Evolutionary conservation across 2,113 vertebrate species (phyloP).

Genomic region (Corythaixoides concolor): DNA sequence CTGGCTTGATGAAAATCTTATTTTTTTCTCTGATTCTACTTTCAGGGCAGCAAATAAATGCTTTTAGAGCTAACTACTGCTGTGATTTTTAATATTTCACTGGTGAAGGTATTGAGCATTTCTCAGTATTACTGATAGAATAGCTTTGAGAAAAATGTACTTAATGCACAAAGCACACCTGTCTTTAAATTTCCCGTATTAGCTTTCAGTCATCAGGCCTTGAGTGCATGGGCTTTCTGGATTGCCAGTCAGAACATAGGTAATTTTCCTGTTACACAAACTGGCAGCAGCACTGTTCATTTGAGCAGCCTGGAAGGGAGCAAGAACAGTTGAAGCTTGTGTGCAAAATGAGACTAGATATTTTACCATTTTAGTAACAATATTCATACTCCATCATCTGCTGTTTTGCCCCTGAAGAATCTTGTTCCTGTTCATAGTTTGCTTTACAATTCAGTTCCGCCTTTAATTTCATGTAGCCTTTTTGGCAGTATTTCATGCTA

Average conservation of each 20-base stretch:
- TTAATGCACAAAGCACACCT: not conserved
- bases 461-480: not conserved
- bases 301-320: not conserved
- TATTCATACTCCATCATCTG: not conserved
- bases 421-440: not conserved
- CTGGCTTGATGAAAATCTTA: not conserved
- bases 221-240: not conserved
- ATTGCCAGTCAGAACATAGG: not conserved
- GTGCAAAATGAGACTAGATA: not conserved
- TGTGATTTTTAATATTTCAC: not conserved
- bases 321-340: not conserved
- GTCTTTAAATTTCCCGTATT: not conserved
- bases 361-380: not conserved
- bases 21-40: not conserved
- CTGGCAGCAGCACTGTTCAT: not conserved
- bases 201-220: not conserved
- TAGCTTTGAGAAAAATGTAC: not conserved
- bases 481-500: not conserved
- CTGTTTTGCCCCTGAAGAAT: not conserved
- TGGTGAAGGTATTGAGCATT: not conserved
- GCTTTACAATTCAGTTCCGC: not conserved
- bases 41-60: not conserved
- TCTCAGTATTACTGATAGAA: not conserved
- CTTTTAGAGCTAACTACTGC: not conserved
- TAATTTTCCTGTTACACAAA: not conserved